Conservation (phyloP, 1,140 invertebrate species). For the Atta cephalotes region DNA sequence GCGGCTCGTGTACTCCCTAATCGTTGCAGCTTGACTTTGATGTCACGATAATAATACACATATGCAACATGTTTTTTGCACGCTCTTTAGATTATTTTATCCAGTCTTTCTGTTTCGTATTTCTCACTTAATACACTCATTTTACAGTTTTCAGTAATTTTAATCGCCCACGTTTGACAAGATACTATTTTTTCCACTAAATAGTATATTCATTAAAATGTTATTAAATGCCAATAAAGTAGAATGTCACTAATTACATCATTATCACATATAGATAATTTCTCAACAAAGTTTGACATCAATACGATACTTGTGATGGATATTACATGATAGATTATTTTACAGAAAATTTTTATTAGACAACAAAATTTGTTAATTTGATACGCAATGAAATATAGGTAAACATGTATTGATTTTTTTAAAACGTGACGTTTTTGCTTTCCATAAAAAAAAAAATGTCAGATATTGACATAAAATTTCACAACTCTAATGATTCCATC, state of each 20-base stretch:
- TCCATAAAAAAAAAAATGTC: neutral
- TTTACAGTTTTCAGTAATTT: conserved; percentile 1
- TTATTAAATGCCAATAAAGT: conserved; percentile 43
- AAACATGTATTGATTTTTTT: neutral
- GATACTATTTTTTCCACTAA: neutral
- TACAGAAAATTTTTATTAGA: neutral
- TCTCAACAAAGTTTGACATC: conserved; percentile 51
- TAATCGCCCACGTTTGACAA: conserved; percentile 10
- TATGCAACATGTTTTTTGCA: conserved; percentile 18
- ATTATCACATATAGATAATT: conserved; percentile 13
- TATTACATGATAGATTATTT: conserved; percentile 27
- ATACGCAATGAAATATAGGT: neutral
- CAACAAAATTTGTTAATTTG: neutral
- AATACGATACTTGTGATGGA: conserved; percentile 16
- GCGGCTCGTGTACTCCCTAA: conserved; percentile 52
- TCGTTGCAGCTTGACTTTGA: conserved; percentile 61
- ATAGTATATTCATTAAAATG: conserved; percentile 35
- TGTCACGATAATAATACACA: conserved; percentile 54
- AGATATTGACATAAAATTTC: conserved; percentile 20
- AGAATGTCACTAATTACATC: conserved; percentile 12
- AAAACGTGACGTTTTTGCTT: neutral
- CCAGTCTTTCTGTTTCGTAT: conserved; percentile 3
- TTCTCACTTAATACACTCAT: neutral
- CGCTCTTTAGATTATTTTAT: conserved; percentile 12
- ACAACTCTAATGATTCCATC: conserved; percentile 24